These are phyloP conservation scores for Dendrocincla fuliginosa DNA, from an alignment of 2,797 vertebrate species.

Conservation along the genomic window DNA sequence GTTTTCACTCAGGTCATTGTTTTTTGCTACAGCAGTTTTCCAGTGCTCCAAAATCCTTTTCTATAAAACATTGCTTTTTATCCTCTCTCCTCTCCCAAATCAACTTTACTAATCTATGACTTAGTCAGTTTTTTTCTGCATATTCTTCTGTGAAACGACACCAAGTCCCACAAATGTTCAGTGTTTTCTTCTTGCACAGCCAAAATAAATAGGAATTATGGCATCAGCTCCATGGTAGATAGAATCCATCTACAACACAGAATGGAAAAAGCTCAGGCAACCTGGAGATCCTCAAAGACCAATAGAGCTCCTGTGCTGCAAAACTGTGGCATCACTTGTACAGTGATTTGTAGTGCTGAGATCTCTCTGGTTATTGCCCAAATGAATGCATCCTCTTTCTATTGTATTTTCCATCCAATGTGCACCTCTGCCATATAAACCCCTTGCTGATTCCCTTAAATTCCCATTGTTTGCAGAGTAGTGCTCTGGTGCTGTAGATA, in stretches of 20 bases:
- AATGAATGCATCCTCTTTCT: neutral
- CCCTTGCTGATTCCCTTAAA: neutral
- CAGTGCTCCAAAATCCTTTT: neutral
- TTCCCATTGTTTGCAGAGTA: neutral
- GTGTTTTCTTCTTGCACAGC: neutral
- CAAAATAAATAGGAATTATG: neutral
- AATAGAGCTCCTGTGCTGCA: neutral
- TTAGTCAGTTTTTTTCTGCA: neutral
- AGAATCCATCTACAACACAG: neutral
- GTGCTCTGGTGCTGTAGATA: neutral
- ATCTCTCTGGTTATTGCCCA: neutral
- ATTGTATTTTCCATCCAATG: neutral
- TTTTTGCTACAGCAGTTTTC: neutral
- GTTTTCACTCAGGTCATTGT: neutral
- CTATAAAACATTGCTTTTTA: neutral
- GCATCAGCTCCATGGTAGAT: neutral
- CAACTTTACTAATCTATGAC: neutral
- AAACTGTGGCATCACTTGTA: neutral
- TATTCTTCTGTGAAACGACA: neutral
- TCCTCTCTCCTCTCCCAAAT: neutral
- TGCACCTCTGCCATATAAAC: neutral
- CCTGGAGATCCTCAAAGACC: neutral
- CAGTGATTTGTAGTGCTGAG: neutral
- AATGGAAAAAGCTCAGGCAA: neutral
- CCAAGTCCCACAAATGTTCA: neutral